Conservation (phyloP, 1,140 invertebrate species). For the Ostrea denselamellosa region DNA sequence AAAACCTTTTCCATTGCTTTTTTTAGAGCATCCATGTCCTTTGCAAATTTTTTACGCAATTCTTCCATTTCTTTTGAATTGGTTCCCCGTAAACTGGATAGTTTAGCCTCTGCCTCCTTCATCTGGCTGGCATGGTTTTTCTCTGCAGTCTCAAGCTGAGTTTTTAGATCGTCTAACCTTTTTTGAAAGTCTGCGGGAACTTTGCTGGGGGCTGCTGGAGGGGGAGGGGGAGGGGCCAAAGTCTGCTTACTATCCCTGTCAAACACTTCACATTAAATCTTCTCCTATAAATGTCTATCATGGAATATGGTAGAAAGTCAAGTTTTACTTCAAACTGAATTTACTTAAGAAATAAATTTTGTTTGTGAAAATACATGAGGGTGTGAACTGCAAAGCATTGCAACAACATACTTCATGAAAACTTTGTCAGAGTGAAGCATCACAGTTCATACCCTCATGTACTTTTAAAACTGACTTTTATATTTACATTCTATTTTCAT, state of each 20-base stretch:
- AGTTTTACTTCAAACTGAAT: too few species aligned
- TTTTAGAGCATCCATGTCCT: constrained; percentile 61
- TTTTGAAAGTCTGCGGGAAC: constrained; percentile 49
- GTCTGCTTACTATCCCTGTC: constrained; percentile 53
- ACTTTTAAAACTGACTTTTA: too few species aligned
- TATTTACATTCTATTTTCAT: too few species aligned
- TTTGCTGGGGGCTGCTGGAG: constrained; percentile 44
- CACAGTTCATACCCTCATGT: too few species aligned
- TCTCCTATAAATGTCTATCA: too few species aligned
- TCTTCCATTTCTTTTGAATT: constrained; percentile 64
- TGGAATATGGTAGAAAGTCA: too few species aligned
- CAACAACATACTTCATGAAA: neutral
- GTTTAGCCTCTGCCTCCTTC: constrained; percentile 33
- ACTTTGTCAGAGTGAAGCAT: constrained; percentile 7
- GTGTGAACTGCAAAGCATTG: neutral
- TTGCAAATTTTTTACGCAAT: constrained; percentile 66
- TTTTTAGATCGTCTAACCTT: constrained; percentile 47
- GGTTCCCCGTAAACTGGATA: neutral
- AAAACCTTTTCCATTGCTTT: constrained; percentile 43
- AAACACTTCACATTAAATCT: neutral
- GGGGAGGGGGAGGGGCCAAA: constrained; percentile 10
- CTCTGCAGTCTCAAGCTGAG: constrained; percentile 45
- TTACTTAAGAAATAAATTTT: neutral
- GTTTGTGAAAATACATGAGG: neutral
- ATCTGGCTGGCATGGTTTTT: constrained; percentile 46